Base-by-base conservation (phyloP, 2,888 invertebrate genomes). In the Folsomia manolachei region DNA sequence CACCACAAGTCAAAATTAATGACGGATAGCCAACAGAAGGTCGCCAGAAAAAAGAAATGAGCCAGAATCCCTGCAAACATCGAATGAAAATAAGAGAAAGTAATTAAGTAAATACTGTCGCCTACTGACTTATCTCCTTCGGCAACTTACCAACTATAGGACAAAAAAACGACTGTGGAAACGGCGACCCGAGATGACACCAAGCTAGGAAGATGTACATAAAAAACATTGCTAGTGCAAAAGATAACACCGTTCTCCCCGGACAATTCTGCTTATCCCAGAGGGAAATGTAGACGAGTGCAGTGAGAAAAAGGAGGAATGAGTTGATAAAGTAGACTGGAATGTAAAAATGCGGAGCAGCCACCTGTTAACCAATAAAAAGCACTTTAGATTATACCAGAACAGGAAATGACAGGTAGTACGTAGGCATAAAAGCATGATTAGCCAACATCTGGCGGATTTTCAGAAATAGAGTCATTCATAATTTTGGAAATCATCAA, bases 1-100 rank as follows among this genome's bases (percentile, higher is more conserved):
- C 73, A 74, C 75, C 76, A 81, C 2, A 81, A 69, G 63, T 81
- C 81, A 71, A 77, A 77, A 70, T 80, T 80, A 24, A 81, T 72
- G 25, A 79, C 71, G 0, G 79, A 71, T n/a, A 79, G 67, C 81
- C 81, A 81, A 25, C 65, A 73, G 61, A 81, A 81, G 1, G 78
- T 78, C 0, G 78, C 74, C 1, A 81, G 52, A 67, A 78, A 80
- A 63, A 78, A 77, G 72, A 79, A 79, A 52, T 81, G 78, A n/a
- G 76, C 75, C 7, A 73, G 53, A 23, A 79, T 67, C 2, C 71
- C 80, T 73, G 25, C 7, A n/a, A 63, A 18, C n/a, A n/a, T n/a
- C n/a, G n/a, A n/a, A n/a, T n/a, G n/a, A n/a, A n/a, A n/a, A n/a
- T n/a, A n/a, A n/a, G n/a, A n/a, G n/a, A n/a, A n/a, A n/a, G n/a